Evolutionary conservation across 2,888 invertebrate genomes (phyloP).

Genomic region (Capitulum mitella): DNA sequence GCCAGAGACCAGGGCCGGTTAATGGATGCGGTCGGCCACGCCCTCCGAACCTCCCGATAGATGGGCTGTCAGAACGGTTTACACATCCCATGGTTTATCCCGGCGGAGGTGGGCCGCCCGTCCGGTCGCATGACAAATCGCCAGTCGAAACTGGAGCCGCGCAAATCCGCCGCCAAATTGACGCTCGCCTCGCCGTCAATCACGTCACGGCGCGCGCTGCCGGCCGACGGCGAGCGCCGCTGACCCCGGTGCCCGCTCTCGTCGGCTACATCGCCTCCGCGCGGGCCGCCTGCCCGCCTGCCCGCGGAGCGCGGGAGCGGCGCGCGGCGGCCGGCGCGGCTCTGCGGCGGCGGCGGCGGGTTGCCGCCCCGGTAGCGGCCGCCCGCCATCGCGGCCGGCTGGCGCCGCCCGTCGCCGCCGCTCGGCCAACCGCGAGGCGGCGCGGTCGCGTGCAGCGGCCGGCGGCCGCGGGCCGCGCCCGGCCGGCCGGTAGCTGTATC

Average conservation of each 20-base stretch:
- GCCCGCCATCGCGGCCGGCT: conserved; percentile 1
- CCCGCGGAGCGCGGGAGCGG: no score
- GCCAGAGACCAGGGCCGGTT: neutral
- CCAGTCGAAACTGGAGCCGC: neutral
- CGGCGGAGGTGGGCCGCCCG: neutral
- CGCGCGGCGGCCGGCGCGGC: neutral
- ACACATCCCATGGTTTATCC: neutral
- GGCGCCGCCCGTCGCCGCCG: neutral
- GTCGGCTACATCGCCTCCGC: no score
- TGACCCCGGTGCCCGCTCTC: no score
- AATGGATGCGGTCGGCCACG: neutral
- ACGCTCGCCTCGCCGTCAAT: neutral
- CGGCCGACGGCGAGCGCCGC: no score
- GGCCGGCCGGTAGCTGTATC: neutral
- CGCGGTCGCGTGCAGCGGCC: neutral
- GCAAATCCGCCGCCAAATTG: neutral
- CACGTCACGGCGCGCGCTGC: neutral
- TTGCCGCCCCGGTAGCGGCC: neutral
- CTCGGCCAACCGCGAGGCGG: conserved; percentile 1
- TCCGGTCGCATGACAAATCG: neutral
- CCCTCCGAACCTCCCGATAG: neutral
- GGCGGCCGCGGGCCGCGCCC: neutral
- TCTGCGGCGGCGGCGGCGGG: neutral
- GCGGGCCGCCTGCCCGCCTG: neutral
- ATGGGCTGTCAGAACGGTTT: conserved; percentile 5